phyloP scores from a whole-genome alignment of 2,113 vertebrate species.

The Paradoxurus hermaphroditus region DNA sequence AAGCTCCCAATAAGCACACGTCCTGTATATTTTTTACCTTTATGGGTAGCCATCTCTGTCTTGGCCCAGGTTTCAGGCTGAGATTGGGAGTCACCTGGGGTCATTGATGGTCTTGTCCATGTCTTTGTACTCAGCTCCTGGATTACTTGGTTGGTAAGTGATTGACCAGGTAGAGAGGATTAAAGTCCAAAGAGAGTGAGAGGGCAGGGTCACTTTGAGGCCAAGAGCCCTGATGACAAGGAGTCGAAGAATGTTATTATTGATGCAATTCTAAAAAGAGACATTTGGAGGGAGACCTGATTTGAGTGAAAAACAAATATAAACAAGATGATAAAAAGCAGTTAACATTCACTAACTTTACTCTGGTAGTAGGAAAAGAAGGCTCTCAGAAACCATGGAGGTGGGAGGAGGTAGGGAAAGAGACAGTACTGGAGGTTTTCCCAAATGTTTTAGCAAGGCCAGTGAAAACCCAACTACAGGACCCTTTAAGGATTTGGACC shows the following conservation, averaged over 20 bases:
- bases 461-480: neutral
- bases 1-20: neutral
- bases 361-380: neutral
- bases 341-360: neutral
- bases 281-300: neutral
- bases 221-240: neutral
- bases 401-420: neutral
- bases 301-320: conserved; percentile 49
- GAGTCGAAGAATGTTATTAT: neutral
- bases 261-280: conserved; percentile 28
- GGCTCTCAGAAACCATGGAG: neutral
- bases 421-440: neutral
- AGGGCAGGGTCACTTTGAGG: conserved; percentile 9
- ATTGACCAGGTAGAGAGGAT: neutral
- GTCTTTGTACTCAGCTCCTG: neutral
- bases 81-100: neutral
- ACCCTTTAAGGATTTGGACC: neutral
- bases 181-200: conserved; percentile 1
- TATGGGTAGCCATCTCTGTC: neutral
- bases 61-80: neutral
- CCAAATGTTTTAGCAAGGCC: neutral
- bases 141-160: neutral
- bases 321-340: conserved; percentile 23
- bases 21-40: neutral
- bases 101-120: neutral